These are phyloP conservation scores for Phaethon lepturus DNA, from an alignment of 2,113 vertebrate genomes.

Conservation along the genomic window DNA sequence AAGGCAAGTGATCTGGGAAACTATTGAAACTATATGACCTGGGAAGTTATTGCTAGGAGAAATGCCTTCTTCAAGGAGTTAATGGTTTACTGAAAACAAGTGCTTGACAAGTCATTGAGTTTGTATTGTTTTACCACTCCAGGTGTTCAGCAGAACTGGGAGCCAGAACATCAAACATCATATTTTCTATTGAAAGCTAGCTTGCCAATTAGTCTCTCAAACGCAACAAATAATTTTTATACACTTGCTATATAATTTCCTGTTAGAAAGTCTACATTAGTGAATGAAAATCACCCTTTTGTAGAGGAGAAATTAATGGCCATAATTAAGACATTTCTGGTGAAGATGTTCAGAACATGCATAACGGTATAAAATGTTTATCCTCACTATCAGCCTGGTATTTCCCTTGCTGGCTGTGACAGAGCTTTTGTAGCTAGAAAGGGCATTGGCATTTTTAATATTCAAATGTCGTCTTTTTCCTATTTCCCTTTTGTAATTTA, in stretches of 20 bases:
- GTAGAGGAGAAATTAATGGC: not conserved
- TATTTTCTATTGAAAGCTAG: not conserved
- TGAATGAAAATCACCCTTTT: not conserved
- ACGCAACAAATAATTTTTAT: not conserved
- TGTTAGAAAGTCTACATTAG: not conserved
- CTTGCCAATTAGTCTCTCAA: not conserved
- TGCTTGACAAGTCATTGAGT: not conserved
- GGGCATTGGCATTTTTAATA: not conserved
- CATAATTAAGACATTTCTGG: not conserved
- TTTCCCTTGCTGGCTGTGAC: not conserved
- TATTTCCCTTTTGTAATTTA: not conserved
- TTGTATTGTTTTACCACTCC: not conserved
- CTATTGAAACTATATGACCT: not conserved
- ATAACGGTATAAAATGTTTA: not conserved
- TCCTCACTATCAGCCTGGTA: not conserved
- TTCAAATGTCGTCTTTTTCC: not conserved
- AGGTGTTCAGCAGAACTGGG: not conserved
- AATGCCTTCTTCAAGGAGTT: constrained; percentile 13
- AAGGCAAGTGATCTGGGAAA: not conserved
- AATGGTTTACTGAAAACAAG: constrained; percentile 33
- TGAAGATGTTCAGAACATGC: not conserved
- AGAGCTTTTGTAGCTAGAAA: not conserved
- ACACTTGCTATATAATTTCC: not conserved
- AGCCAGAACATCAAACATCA: not conserved
- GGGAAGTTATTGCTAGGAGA: constrained; percentile 18